Percentiles rank a stretch among this genome's conserved stretches.
phyloP scores from a whole-genome alignment of 2,888 invertebrate genomes.

The Acrocyrtus sp. region DNA sequence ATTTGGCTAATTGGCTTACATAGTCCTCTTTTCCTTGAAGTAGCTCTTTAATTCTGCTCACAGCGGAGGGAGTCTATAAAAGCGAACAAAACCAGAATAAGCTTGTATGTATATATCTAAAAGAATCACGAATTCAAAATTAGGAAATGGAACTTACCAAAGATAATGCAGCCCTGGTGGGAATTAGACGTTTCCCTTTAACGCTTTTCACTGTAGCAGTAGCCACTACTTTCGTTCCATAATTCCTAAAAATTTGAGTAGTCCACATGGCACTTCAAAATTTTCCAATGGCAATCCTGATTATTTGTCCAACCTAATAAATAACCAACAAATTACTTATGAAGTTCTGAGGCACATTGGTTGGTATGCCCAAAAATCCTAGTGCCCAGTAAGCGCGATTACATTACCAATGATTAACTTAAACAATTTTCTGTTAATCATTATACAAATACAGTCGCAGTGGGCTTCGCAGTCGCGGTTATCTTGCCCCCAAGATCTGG shows the following conservation, averaged over 20 bases:
- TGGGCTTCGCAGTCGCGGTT: too few relatives aligned
- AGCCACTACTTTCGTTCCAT: conserved; percentile 70
- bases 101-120: not conserved
- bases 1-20: conserved; percentile 68
- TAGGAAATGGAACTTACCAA: conserved; percentile 69
- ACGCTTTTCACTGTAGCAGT: conserved; percentile 91
- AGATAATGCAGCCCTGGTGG: conserved; percentile 86
- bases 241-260: conserved; percentile 42
- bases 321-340: too few relatives aligned
- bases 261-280: too few relatives aligned
- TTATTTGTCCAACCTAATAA: too few relatives aligned
- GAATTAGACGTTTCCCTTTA: conserved; percentile 79
- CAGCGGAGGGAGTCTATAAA: conserved; percentile 82
- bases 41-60: conserved; percentile 84
- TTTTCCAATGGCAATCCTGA: too few relatives aligned
- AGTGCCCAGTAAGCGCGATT: too few relatives aligned
- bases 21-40: conserved; percentile 79
- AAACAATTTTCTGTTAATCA: too few relatives aligned
- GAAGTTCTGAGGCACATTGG: too few relatives aligned
- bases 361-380: too few relatives aligned
- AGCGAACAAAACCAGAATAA: conserved; percentile 48
- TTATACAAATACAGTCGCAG: too few relatives aligned
- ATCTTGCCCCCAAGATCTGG: too few relatives aligned
- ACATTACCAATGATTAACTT: too few relatives aligned
- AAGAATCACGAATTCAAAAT: not conserved